Conservation (phyloP, 2,888 invertebrate genomes). For the Cecidostiba fungosa region DNA sequence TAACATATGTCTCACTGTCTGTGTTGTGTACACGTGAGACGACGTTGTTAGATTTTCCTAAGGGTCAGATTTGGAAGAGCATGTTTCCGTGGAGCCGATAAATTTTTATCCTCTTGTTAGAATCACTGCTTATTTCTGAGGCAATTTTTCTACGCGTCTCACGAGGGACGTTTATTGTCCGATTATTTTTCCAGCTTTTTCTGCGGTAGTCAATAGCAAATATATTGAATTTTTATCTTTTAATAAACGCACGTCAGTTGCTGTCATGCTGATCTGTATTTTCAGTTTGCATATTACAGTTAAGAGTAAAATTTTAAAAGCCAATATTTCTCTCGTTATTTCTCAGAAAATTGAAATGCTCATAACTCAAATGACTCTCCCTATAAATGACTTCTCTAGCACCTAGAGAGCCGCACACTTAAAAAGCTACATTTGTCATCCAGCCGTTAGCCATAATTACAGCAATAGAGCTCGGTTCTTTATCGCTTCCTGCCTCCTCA, state of each 20-base stretch:
- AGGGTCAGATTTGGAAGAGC: slow-evolving; percentile 21
- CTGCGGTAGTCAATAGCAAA: not conserved
- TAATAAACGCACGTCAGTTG: not conserved
- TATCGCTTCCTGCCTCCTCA: slow-evolving; percentile 20
- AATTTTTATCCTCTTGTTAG: slow-evolving; percentile 50
- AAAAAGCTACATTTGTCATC: slow-evolving; percentile 35
- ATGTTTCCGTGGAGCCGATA: slow-evolving; percentile 18
- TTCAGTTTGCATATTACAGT: too few species aligned
- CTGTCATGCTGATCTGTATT: too few species aligned
- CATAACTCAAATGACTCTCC: slow-evolving; percentile 6
- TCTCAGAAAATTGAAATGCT: not conserved
- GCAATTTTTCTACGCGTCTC: not conserved
- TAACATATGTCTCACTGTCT: too few species aligned
- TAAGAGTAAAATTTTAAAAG: not conserved
- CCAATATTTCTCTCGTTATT: not conserved
- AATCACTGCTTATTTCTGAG: slow-evolving; percentile 9
- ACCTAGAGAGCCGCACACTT: not conserved
- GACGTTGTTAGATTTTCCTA: slow-evolving; percentile 32
- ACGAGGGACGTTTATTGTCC: not conserved
- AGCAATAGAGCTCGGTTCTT: slow-evolving; percentile 37
- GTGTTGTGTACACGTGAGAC: not conserved
- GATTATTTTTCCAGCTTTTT: not conserved
- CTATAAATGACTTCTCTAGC: not conserved
- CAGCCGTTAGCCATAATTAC: slow-evolving; percentile 34
- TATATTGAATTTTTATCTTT: not conserved